Evolutionary conservation across 2,888 invertebrate species (phyloP).

Genomic region (Patella ulyssiponensis): DNA sequence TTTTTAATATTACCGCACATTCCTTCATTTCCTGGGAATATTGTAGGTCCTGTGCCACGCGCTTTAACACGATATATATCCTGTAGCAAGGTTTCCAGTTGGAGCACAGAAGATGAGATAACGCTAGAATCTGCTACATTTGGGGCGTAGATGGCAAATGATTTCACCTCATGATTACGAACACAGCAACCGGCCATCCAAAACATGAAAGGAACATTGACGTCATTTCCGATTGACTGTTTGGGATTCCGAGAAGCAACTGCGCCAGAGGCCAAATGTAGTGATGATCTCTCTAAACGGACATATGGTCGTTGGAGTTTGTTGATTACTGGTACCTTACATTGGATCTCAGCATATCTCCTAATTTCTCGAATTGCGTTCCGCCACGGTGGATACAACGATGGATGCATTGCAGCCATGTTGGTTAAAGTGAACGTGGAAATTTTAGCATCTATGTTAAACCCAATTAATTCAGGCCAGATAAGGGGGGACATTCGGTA

Average conservation of each 20-base stretch:
- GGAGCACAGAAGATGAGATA: conserved; percentile 51
- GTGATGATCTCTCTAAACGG: conserved; percentile 20
- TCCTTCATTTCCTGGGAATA: conserved; percentile 58
- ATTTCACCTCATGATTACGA: conserved; percentile 47
- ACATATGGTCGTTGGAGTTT: conserved; percentile 23
- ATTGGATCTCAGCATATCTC: conserved; percentile 51
- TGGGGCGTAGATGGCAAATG: conserved; percentile 57
- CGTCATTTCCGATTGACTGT: conserved; percentile 55
- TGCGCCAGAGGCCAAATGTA: conserved; percentile 45
- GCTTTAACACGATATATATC: conserved; percentile 47
- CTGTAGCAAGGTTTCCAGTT: conserved; percentile 56
- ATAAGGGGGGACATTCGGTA: conserved; percentile 53
- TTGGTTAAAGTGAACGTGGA: conserved; percentile 60
- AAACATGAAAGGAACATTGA: conserved; percentile 58
- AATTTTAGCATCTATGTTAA: conserved; percentile 44
- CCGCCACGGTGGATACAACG: conserved; percentile 55
- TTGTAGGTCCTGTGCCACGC: conserved; percentile 44
- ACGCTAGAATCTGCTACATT: conserved; percentile 48
- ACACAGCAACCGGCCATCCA: conserved; percentile 63
- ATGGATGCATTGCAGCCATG: conserved; percentile 54
- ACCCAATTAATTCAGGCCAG: conserved; percentile 53
- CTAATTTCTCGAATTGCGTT: conserved; percentile 43
- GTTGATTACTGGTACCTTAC: conserved; percentile 47
- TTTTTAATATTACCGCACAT: conserved; percentile 54
- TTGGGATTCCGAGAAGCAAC: conserved; percentile 44